Base-by-base conservation (phyloP, 2,113 vertebrate species). In the western clawed frog (Xenopus tropicalis) region DNA sequence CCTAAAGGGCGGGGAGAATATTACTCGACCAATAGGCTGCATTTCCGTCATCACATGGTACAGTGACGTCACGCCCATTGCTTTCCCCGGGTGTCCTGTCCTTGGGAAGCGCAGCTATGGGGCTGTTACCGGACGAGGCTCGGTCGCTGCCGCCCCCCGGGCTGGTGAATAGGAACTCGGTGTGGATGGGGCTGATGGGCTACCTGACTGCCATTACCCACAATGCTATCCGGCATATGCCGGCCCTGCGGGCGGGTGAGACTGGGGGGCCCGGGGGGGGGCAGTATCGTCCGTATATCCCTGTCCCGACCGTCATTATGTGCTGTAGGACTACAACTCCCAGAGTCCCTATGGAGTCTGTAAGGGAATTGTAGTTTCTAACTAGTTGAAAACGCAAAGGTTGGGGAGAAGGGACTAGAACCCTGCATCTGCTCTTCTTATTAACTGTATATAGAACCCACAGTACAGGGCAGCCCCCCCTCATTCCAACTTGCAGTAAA, bases 111-210 rank as follows among this genome's bases (percentile, higher is more conserved):
- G 22, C 22, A 37, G 72, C 70, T 46, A 95, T 95, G 93, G 79
- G 14, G 37, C 20, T 89, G 14, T 3, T 93, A 1, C 91, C 92
- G 11, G 89, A 91, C 14, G 90, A 93, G 72, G 81, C 72, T 0
- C 91, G 87, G 48, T 16, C 1, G 48, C 85, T 96, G 43, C 89
- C 89, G 78, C 93, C 94, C 0, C 93, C 93, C 0, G 83, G 83
- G 0, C 42, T 96, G 10, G 0, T 88, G 0, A 96, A 92, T 87
- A 80, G 70, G 48, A 84, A 73, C 69, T 91, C 93, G 0, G 1
- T 79, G 11, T 90, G 88, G 86, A n/a, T 91, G 42, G 87, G 79
- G 0, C 1, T 83, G 0, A 0, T 68, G 0, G 92, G 93, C 20
- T 94, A 92, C 89, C 0, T 24, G 21, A 0, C 86, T 0, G 87